Evolutionary conservation across 2,888 invertebrate species (phyloP).

Genomic region (Ditula angustiorana): DNA sequence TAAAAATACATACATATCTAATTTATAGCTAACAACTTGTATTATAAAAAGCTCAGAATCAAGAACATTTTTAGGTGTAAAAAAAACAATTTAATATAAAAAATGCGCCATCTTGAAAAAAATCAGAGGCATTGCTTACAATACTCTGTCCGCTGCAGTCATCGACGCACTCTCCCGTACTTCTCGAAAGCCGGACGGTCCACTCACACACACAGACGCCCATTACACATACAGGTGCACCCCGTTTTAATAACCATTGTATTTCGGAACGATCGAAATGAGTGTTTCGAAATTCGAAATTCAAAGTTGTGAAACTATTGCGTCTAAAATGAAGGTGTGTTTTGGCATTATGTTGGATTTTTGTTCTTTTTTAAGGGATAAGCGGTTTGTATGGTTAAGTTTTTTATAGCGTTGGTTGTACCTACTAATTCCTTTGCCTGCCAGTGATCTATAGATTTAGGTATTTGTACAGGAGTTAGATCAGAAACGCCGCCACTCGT

Average conservation of each 20-base stretch:
- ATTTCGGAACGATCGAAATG: slow-evolving; percentile 84
- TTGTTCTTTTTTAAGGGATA: neutral
- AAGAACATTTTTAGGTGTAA: neutral
- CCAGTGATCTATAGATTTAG: no score
- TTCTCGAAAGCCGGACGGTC: slow-evolving; percentile 80
- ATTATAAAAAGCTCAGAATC: neutral
- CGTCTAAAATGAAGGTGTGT: neutral
- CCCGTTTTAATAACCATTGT: slow-evolving; percentile 85
- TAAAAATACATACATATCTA: no score
- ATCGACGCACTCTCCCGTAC: slow-evolving; percentile 70
- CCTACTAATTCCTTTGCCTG: no score
- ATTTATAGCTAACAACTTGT: no score
- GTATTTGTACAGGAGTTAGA: no score
- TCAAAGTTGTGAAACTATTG: slow-evolving; percentile 62
- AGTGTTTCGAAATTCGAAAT: slow-evolving; percentile 70
- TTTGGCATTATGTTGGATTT: neutral
- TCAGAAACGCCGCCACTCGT: no score
- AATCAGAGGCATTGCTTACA: slow-evolving; percentile 5
- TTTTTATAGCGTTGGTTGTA: neutral
- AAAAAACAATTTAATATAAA: no score
- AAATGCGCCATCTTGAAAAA: no score
- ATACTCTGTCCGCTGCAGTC: slow-evolving; percentile 62
- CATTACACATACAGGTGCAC: slow-evolving; percentile 53
- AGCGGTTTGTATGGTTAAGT: neutral
- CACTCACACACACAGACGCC: slow-evolving; percentile 67